Percentiles rank a stretch among this genome's conserved stretches.
These are phyloP conservation scores for Ceratosolen solmsi DNA, from an alignment of 1,140 invertebrate genomes.

Conservation along the genomic window DNA sequence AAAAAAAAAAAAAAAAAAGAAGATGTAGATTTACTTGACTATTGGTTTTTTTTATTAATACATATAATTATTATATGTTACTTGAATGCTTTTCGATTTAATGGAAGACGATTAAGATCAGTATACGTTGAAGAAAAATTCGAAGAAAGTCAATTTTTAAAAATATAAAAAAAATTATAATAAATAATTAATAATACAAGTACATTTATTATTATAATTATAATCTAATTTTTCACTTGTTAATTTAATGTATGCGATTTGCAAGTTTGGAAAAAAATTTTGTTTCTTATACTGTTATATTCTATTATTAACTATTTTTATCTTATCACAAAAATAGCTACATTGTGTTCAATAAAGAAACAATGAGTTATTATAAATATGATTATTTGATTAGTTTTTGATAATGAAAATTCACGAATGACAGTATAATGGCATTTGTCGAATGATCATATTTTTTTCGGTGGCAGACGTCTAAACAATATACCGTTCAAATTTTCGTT, in stretches of 20 bases:
- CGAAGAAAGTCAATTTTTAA: background rate
- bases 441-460: background rate
- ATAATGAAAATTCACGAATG: background rate
- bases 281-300: too few relatives aligned
- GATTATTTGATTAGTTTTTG: background rate
- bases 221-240: background rate
- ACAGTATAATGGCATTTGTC: too few relatives aligned
- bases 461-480: slow-evolving; percentile 5
- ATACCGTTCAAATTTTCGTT: background rate
- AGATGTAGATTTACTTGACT: too few relatives aligned
- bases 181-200: background rate
- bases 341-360: background rate
- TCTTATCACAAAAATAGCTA: background rate
- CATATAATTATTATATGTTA: background rate
- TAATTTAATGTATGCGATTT: too few relatives aligned
- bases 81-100: background rate
- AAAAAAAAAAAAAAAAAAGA: too few relatives aligned
- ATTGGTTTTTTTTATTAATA: background rate
- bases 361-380: background rate
- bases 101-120: background rate
- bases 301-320: too few relatives aligned
- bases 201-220: background rate
- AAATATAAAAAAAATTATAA: background rate
- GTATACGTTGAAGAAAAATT: background rate
- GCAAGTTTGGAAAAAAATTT: too few relatives aligned